Base-by-base conservation (phyloP, 2,113 vertebrate genomes). In the Callorhinus ursinus region DNA sequence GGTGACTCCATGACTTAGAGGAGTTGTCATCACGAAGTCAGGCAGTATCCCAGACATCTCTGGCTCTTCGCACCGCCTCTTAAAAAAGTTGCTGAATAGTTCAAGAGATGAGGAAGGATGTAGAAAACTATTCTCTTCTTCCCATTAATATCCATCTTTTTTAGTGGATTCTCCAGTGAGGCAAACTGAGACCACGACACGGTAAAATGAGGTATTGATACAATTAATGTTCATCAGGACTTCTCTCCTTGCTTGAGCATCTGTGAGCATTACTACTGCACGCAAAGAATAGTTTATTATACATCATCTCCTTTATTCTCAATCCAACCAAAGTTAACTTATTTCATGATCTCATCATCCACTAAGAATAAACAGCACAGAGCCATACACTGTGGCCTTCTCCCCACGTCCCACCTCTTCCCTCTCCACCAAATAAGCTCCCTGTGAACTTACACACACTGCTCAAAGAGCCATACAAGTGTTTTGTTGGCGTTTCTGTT, bases 121-220 rank as follows among this genome's bases (percentile, higher is more conserved):
- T 7, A 93, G 88, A 97, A 97, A 98, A 97, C 0, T 0, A 96
- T 96, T 79, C 61, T 97, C 87, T 83, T 81, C 96, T 98, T 96
- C 93, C 72, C 79, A 80, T 96, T 88, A 92, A 96, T 96, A 97
- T 95, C 95, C 79, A 79, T 96, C 77, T 79, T 94, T 90, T 97
- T 97, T 76, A 97, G 1, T 65, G 67, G 86, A 92, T 96, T 96
- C 96, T 98, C 97, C 98, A 97, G 31, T 14, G 82, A 90, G 89
- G 97, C 90, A 98, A 97, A 98, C 85, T 89, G 98, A 98, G 98
- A 97, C 81, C 96, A 98, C 55, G 97, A 55, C 83, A 97, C 67
- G 98, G 94, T 96, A 97, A 96, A 96, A 96, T 98, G 98, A 98
- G 98, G 98, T 99, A 99, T 98, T 90, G 92, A 92, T n/a, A 96